Percentiles rank a stretch among this genome's conserved stretches.
Evolutionary conservation across 1,140 invertebrate species (phyloP).

Genomic region (Carposina sasakii): DNA sequence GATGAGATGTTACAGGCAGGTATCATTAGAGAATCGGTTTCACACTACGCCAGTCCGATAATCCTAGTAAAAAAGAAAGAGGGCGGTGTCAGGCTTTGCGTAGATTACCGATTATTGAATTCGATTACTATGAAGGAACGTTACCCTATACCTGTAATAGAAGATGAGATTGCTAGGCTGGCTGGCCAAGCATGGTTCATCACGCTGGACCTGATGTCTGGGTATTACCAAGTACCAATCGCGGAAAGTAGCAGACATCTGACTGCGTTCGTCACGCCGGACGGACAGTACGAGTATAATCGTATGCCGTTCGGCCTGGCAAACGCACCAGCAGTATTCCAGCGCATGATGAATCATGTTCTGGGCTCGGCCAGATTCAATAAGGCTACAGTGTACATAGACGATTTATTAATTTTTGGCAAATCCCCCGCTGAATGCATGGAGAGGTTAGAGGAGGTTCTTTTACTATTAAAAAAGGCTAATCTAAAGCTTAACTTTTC

Average conservation of each 20-base stretch:
- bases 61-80: conserved; percentile 23
- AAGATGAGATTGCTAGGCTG: conserved; percentile 8
- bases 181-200: conserved; percentile 6
- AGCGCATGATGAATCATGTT: conserved; percentile 3
- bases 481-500: conserved; percentile 3
- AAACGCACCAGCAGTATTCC: conserved; percentile 3
- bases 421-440: background rate
- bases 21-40: conserved; percentile 41
- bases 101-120: conserved; percentile 8
- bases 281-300: conserved; percentile 25
- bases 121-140: conserved; percentile 2
- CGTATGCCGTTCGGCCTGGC: conserved; percentile 3
- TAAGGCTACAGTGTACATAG: conserved; percentile 6
- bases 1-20: conserved; percentile 20
- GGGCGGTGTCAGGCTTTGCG: conserved; percentile 4
- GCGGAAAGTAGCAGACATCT: conserved; percentile 7
- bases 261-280: conserved; percentile 42
- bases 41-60: conserved; percentile 21
- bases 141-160: conserved; percentile 12
- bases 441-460: background rate
- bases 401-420: conserved; percentile 2
- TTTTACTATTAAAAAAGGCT: background rate
- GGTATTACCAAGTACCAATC: conserved; percentile 29
- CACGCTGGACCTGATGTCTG: conserved; percentile 6
- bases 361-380: conserved; percentile 1